Evolutionary conservation across 2,888 invertebrate species (phyloP).

Genomic region (Anorthoa munda): DNA sequence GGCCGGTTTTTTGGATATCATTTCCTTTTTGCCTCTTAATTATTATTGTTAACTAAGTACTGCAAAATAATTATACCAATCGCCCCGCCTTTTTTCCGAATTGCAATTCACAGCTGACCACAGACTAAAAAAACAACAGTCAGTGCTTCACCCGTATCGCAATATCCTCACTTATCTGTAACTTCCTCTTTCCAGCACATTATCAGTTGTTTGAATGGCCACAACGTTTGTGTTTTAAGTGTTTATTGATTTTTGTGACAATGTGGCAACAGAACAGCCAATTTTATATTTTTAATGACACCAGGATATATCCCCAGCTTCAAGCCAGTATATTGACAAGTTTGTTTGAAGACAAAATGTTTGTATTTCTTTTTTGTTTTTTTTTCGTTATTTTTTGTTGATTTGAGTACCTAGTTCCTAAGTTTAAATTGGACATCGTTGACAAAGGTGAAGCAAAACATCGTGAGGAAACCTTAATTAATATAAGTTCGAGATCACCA

Average conservation of each 20-base stretch:
- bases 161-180: conserved; percentile 69
- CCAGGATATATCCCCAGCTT: conserved; percentile 74
- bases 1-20: too few relatives aligned
- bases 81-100: not conserved
- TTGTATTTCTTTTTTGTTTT: conserved; percentile 72
- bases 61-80: not conserved
- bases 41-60: not conserved
- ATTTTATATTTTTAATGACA: conserved; percentile 77
- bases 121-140: conserved; percentile 21
- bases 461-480: too few relatives aligned
- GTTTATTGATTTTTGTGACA: conserved; percentile 61
- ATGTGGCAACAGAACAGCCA: conserved; percentile 83
- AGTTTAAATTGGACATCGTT: too few relatives aligned
- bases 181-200: conserved; percentile 79
- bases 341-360: conserved; percentile 91
- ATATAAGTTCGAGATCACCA: too few relatives aligned
- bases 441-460: not conserved
- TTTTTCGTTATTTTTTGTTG: conserved; percentile 34
- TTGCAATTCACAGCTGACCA: conserved; percentile 6
- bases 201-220: conserved; percentile 79
- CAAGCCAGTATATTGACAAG: conserved; percentile 68
- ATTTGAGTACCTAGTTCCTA: too few relatives aligned
- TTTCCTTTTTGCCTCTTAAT: too few relatives aligned
- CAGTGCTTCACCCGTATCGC: conserved; percentile 54
- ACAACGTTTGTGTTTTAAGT: conserved; percentile 53